Base-by-base conservation (phyloP, 2,797 vertebrate species). In the Molothrus ater region DNA sequence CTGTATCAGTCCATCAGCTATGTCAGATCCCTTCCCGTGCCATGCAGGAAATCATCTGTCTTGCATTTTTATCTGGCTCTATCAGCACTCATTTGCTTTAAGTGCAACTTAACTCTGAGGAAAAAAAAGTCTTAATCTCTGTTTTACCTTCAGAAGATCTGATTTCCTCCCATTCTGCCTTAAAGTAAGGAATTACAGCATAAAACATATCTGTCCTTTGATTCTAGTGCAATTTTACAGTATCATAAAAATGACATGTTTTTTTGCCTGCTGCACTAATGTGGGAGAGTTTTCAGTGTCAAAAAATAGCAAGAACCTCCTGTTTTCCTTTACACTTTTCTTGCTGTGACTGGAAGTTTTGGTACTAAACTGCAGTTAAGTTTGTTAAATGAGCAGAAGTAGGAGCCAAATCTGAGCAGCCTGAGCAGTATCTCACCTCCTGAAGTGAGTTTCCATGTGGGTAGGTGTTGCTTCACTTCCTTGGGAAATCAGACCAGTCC, bases 191-290 rank as follows among this genome's bases (percentile, higher is more conserved):
- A 88, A 84, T 91, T 94, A 26, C 21, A 73, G 45, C 88, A 20
- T 14, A 32, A 71, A 70, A 57, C 36, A 70, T 47, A 32, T 50
- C 72, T 66, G 56, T 61, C 71, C 47, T 73, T 88, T 36, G 68
- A 80, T 92, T 95, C 74, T 54, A 76, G 56, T 64, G 42, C 15
- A 32, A 10, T 93, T 94, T 92, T 94, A 84, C 38, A 40, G 73
- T 88, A 50, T 25, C 82, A 61, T 94, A 91, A 91, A 89, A 94
- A 88, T 79, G 51, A 91, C 71, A 26, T 40, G 57, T 24, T 42
- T 81, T 92, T 88, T 93, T 92, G 76, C 64, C 48, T 59, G 47
- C 66, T 86, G 7, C 43, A 51, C 38, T 69, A 56, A 72, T 34
- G 47, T n/a, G 34, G 45, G 75, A 92, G 82, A 90, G 70, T 80